Evolutionary conservation across 2,888 invertebrate species (phyloP).

Genomic region (Oscheius sp.): DNA sequence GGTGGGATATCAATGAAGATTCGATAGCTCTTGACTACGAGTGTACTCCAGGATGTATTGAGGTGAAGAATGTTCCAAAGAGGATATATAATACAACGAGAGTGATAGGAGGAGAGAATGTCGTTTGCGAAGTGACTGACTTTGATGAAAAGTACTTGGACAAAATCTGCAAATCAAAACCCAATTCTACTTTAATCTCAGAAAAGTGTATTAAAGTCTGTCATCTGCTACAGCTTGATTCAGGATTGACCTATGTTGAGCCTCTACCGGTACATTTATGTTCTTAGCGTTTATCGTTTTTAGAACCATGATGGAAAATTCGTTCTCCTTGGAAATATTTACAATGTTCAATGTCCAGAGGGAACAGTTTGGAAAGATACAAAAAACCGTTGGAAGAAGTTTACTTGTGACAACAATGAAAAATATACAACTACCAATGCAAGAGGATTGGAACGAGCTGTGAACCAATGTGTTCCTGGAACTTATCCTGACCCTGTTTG

Average conservation of each 20-base stretch:
- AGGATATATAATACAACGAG: neutral
- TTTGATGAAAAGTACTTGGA: neutral
- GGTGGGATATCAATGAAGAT: neutral
- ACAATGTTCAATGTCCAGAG: neutral
- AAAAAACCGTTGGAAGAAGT: neutral
- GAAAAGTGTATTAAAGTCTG: neutral
- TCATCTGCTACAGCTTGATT: neutral
- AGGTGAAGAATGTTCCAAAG: neutral
- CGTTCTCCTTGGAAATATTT: neutral
- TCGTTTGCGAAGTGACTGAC: neutral
- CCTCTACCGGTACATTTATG: neutral
- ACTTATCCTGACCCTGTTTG: neutral
- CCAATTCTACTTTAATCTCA: too few species aligned
- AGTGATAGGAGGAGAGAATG: neutral
- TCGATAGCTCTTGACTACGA: neutral
- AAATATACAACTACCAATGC: neutral
- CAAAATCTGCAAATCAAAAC: neutral
- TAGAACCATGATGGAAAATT: too few species aligned
- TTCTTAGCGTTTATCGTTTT: too few species aligned
- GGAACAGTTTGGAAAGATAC: neutral
- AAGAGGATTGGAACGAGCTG: neutral
- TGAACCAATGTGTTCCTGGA: neutral
- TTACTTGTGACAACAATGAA: neutral
- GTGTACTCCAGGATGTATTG: neutral
- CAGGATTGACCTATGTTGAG: neutral